These are phyloP conservation scores for Aptenodytes patagonicus DNA, from an alignment of 2,113 vertebrate species.

Conservation along the genomic window DNA sequence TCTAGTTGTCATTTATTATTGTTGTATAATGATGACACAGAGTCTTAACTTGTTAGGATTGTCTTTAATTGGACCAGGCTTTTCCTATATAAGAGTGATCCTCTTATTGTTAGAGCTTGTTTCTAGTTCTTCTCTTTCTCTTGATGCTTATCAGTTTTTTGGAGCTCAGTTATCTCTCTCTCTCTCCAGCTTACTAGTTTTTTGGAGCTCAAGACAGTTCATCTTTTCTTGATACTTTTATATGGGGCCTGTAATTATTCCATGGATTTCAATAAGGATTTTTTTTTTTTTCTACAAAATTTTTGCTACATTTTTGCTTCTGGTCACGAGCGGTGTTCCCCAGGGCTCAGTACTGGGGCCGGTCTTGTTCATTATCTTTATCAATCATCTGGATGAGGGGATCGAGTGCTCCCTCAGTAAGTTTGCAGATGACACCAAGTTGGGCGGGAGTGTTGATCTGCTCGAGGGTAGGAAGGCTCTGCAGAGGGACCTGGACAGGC, in stretches of 20 bases:
- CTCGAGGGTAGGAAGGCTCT: too few species aligned
- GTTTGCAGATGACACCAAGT: too few species aligned
- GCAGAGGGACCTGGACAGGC: too few species aligned
- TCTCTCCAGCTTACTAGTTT: background rate
- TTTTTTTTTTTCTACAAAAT: background rate
- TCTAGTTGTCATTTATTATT: background rate
- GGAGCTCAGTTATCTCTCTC: background rate
- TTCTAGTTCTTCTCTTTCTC: background rate
- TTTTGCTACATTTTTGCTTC: background rate
- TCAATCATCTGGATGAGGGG: too few species aligned
- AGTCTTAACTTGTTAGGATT: background rate
- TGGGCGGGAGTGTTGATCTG: too few species aligned
- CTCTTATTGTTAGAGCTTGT: background rate
- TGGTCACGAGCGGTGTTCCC: too few species aligned
- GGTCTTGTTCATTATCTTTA: too few species aligned
- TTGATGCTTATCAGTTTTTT: background rate
- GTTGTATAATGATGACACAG: background rate
- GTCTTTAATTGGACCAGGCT: background rate
- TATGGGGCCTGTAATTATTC: background rate
- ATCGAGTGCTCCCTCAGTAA: too few species aligned
- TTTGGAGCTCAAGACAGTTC: background rate
- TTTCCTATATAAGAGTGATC: background rate
- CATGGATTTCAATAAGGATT: background rate
- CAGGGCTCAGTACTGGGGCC: too few species aligned
- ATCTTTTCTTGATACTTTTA: background rate